A percentile compares a stretch with the other conserved stretches of the same genome.
Evolutionary conservation across 2,113 vertebrate species (phyloP).

Genomic region (Thamnophis sirtalis): DNA sequence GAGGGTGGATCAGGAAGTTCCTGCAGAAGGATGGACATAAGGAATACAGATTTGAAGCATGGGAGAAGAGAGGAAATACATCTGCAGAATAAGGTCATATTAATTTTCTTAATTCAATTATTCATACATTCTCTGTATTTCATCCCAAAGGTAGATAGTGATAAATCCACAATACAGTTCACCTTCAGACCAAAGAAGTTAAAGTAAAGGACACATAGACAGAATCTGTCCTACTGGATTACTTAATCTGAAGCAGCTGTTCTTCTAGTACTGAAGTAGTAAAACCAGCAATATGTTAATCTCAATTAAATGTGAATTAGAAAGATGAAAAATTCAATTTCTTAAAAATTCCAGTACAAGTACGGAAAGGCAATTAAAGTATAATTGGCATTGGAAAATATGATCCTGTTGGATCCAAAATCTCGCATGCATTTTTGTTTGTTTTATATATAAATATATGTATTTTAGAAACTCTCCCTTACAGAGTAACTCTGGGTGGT

Average conservation of each 20-base stretch:
- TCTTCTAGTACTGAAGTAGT: neutral
- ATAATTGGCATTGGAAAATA: neutral
- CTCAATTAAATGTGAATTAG: neutral
- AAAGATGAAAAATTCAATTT: neutral
- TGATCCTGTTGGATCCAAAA: neutral
- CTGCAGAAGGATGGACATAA: neutral
- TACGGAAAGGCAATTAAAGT: neutral
- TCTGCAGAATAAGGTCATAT: neutral
- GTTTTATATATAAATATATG: neutral
- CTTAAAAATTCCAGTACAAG: neutral
- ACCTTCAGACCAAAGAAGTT: neutral
- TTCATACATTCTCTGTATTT: neutral
- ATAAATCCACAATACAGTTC: neutral
- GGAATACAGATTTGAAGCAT: neutral
- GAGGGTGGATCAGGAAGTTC: neutral
- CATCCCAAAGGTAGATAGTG: neutral
- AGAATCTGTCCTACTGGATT: neutral
- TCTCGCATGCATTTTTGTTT: neutral
- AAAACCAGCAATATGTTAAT: neutral
- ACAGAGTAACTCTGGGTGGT: neutral
- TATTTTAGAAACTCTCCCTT: neutral
- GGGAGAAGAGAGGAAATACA: neutral
- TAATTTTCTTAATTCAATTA: neutral
- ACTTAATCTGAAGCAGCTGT: neutral
- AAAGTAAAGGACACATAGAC: neutral